Evolutionary conservation across 1,140 invertebrate species (phyloP), one percentile per base, ranked within the genome.

Genomic region (Formica selysi): DNA sequence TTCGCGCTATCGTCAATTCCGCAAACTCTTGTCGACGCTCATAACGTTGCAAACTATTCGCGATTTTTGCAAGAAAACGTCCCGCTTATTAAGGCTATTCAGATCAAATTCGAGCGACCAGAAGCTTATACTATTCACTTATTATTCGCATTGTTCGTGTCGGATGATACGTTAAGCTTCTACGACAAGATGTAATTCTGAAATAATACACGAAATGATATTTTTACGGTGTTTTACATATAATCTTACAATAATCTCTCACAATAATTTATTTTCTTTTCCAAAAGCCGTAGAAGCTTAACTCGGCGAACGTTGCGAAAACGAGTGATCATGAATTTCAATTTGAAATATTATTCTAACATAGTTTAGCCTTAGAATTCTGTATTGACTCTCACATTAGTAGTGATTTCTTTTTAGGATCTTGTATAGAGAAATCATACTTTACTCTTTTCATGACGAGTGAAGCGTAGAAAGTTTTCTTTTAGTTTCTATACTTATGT

Each of bases 371-470:
- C 26, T 57, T 61, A 62, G 74, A 86, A 73, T 78, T 71, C 62
- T 76, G 83, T 89, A 89, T 76, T 85, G 81, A 85, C 73, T 76
- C 67, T 85, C 44, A 78, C 81, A 78, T 76, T 78, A 80, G 81
- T 85, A 85, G 88, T 86, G 87, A 88, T 59, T 86, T 89, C 32
- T 89, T 68, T 29, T 64, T 86, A 88, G 81, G 54, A 13, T 59
- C 80, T 85, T 88, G 29, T 74, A 85, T 88, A 85, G 80, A 44
- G 26, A 76, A 65, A 87, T 57, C 59, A 54, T 80, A 51, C 48
- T 89, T 62, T 88, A 68, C 70, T 89, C 65, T 73, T 80, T 88
- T 29, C 83, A 70, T 6, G 73, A 85, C 83, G 74, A 89, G 76
- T 88, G 41, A 80, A 88, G 62, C 86, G 88, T 89, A 89, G 88